Conservation (phyloP, 2,888 invertebrate species). For the Drosophila rellima region DNA sequence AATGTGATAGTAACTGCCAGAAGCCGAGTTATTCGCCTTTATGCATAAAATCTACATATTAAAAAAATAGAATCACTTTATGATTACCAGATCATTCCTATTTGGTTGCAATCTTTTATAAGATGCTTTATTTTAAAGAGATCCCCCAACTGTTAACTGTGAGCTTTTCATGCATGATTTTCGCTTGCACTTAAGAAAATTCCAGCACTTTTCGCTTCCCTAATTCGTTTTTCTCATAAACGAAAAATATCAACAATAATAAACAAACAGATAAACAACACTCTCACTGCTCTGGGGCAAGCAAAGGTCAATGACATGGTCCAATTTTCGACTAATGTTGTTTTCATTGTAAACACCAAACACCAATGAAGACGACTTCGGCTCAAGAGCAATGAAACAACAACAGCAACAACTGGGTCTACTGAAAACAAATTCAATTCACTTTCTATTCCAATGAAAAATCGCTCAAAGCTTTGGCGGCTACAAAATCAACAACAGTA, state of each 20-base stretch:
- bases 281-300: constrained; percentile 76
- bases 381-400: constrained; percentile 60
- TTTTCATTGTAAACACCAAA: constrained; percentile 55
- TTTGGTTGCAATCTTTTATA: neutral
- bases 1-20: constrained; percentile 5
- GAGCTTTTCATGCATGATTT: constrained; percentile 7
- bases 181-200: constrained; percentile 51
- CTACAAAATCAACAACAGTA: constrained; percentile 62
- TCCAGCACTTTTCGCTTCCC: constrained; percentile 39
- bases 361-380: constrained; percentile 58
- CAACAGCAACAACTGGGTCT: constrained; percentile 23
- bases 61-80: neutral
- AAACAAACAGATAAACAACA: constrained; percentile 44
- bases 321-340: constrained; percentile 69
- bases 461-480: constrained; percentile 68
- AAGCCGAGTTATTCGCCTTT: neutral
- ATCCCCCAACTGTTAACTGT: neutral
- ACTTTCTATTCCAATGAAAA: constrained; percentile 83
- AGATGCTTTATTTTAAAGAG: constrained; percentile 2
- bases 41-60: too few relatives aligned
- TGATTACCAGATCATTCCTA: neutral
- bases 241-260: constrained; percentile 27
- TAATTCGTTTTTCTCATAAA: constrained; percentile 35
- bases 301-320: constrained; percentile 82
- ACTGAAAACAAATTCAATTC: constrained; percentile 76